Evolutionary conservation across 2,797 vertebrate genomes (phyloP), one percentile per base, ranked within the genome.

Genomic region (Acipenser transmontanus): DNA sequence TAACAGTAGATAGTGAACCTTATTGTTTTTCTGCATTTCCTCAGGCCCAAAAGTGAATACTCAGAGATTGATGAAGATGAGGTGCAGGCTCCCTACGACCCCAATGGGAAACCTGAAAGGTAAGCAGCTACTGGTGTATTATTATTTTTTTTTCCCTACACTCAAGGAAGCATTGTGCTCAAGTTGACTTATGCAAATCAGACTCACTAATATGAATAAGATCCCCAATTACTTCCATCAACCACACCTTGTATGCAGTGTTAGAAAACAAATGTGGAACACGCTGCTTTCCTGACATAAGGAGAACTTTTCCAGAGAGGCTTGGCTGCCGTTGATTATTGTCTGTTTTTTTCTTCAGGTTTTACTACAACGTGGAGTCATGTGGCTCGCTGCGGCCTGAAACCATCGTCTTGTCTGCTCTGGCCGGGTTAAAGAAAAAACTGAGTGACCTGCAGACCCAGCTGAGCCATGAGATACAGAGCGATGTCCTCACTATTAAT

Each of bases 11-110:
- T 34, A 49, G 12, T 65, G 47, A 47, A 64, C 14, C 14, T 51
- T 20, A 5, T 54, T 8, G 0, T 13, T 20, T 12, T 11, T 51
- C 50, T 70, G 50, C 66, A 64, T 61, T 66, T 1, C 65, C 71
- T 14, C 74, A 99, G 97, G 97, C 97, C 97, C 0, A 99, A 99
- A 85, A 99, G 97, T 1, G 97, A 99, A 69, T 99, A 99, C 77
- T 97, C 97, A 0, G 97, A 99, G 87, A 94, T 98, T 0, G 96
- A 98, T 0, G 95, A 99, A 7, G 97, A 99, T 1, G 97, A 97
- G 68, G 88, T 94, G 0, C 91, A 99, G 77, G 95, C 96, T 66
- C 92, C 93, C 0, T 99, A 94, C 0, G 97, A 99, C 78, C 95
- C 96, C 66, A 98, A 95, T 0, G 97, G 97, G 69, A 98, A 96